Conservation (phyloP, 2,113 vertebrate genomes). For the Sebastes fasciatus region DNA sequence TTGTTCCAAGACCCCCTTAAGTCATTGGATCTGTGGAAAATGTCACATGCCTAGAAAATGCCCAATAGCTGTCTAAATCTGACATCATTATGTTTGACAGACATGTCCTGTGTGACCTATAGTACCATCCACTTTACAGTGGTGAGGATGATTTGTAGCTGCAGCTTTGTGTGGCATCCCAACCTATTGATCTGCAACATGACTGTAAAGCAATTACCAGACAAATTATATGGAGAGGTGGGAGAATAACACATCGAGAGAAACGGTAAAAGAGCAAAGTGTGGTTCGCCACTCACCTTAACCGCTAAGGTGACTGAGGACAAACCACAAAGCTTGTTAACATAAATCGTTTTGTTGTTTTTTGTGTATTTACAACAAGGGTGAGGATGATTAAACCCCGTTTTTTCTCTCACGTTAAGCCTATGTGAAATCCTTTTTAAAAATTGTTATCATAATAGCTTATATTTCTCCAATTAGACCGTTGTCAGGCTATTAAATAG, state of each 20-base stretch:
- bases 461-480: too few species aligned
- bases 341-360: neutral
- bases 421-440: neutral
- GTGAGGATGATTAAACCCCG: too few species aligned
- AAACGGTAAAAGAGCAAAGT: neutral
- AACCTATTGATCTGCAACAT: slow-evolving; percentile 25
- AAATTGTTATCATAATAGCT: neutral
- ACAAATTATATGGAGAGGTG: neutral
- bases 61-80: slow-evolving; percentile 8
- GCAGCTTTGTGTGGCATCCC: neutral
- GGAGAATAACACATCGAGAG: neutral
- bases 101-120: slow-evolving; percentile 12
- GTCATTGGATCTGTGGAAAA: slow-evolving; percentile 24
- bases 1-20: neutral
- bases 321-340: neutral
- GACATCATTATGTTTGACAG: slow-evolving; percentile 25
- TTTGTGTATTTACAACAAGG: neutral
- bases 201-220: slow-evolving; percentile 22
- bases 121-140: neutral
- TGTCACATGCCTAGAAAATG: slow-evolving; percentile 30
- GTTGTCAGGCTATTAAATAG: too few species aligned
- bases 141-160: slow-evolving; percentile 21
- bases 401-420: neutral
- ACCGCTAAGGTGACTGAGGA: neutral
- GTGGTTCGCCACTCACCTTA: neutral